Conservation (phyloP, 2,797 vertebrate species). For the Spea hammondii region DNA sequence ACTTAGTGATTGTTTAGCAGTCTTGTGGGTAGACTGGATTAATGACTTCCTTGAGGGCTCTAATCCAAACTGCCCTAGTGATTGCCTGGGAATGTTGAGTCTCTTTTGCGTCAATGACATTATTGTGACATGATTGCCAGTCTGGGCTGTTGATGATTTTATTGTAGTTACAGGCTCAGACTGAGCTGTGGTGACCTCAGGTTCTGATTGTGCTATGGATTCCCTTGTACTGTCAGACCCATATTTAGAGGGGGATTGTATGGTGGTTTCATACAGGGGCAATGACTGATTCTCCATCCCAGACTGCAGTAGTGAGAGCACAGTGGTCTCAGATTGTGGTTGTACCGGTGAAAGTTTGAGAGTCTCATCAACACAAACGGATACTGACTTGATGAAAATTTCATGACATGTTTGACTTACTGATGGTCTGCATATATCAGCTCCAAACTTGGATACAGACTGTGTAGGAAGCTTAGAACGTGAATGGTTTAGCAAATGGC, state of each 20-base stretch:
- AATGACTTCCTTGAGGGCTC: not conserved
- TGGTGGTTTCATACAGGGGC: not conserved
- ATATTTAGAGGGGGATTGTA: not conserved
- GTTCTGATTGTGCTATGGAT: not conserved
- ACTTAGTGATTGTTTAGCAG: constrained; percentile 15
- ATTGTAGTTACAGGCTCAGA: not conserved
- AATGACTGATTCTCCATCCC: not conserved
- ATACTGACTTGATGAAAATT: not conserved
- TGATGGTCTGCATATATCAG: not conserved
- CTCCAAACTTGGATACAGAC: not conserved
- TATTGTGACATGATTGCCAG: not conserved
- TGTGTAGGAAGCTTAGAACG: not conserved
- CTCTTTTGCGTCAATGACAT: not conserved
- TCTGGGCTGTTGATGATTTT: not conserved
- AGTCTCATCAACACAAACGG: not conserved
- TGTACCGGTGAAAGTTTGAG: not conserved
- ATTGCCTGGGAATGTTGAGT: not conserved
- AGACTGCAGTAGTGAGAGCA: not conserved
- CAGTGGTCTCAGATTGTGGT: not conserved
- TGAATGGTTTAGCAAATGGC: not conserved
- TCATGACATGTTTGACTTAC: too few relatives aligned
- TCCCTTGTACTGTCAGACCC: not conserved
- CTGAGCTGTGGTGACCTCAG: not conserved
- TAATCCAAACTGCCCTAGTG: not conserved
- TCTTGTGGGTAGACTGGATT: constrained; percentile 15